Conservation (phyloP, 2,888 invertebrate species). For the Drosophila ezoana region DNA sequence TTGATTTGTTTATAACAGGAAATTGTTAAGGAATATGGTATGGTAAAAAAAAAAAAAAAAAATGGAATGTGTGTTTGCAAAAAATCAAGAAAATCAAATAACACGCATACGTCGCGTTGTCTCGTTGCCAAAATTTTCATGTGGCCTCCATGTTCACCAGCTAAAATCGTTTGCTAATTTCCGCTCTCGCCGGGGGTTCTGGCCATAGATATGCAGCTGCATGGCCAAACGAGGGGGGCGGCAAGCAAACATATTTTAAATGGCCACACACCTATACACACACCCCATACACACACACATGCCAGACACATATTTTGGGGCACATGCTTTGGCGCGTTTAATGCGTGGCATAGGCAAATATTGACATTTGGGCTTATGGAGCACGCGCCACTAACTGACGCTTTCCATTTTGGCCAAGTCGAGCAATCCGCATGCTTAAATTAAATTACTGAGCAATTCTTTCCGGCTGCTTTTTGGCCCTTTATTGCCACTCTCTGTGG, state of each 20-base stretch:
- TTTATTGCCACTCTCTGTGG: conserved; percentile 35
- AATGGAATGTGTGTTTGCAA: not conserved
- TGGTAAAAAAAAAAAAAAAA: conserved; percentile 26
- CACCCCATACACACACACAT: not conserved
- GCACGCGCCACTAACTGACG: conserved; percentile 73
- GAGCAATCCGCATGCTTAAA: conserved; percentile 64
- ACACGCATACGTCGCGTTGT: conserved; percentile 57
- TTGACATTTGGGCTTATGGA: conserved; percentile 77
- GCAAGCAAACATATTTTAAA: conserved; percentile 51
- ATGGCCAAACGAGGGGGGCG: conserved; percentile 8
- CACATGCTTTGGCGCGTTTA: conserved; percentile 66
- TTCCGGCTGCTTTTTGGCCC: conserved; percentile 66
- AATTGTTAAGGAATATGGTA: conserved; percentile 71
- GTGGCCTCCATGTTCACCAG: conserved; percentile 4
- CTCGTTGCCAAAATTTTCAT: conserved; percentile 20
- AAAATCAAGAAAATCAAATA: conserved; percentile 64
- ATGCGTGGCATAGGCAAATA: conserved; percentile 74
- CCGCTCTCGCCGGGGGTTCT: conserved; percentile 63
- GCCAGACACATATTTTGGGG: conserved; percentile 19
- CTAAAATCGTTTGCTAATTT: conserved; percentile 79
- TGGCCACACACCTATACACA: conserved; percentile 39
- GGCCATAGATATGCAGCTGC: conserved; percentile 41
- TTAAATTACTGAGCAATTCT: conserved; percentile 78
- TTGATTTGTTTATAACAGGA: conserved; percentile 78
- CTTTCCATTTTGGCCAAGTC: conserved; percentile 34